Percentiles rank a stretch among this genome's conserved stretches.
These are phyloP conservation scores for Delichon dasypus DNA, from an alignment of 2,797 vertebrate species.

Conservation along the genomic window DNA sequence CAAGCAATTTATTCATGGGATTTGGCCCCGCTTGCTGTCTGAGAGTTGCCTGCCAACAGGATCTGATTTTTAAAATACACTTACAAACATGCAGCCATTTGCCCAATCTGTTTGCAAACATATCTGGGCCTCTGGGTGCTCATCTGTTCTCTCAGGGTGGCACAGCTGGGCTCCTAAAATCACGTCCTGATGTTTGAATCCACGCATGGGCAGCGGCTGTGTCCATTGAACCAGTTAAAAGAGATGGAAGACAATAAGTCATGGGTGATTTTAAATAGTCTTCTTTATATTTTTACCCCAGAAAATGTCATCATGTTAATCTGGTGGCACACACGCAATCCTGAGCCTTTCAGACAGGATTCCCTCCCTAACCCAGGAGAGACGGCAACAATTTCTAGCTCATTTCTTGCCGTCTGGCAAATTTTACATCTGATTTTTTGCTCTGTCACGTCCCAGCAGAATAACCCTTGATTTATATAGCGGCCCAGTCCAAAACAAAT, in stretches of 20 bases:
- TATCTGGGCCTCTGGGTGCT: slow-evolving; percentile 23
- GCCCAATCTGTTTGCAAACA: slow-evolving; percentile 25
- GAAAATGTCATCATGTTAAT: not conserved
- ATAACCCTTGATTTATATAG: slow-evolving; percentile 31
- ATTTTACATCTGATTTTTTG: slow-evolving; percentile 41
- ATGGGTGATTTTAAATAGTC: not conserved
- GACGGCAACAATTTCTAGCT: not conserved
- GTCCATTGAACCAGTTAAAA: not conserved
- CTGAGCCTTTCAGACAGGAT: slow-evolving; percentile 29
- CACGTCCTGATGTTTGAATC: not conserved
- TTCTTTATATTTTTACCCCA: not conserved
- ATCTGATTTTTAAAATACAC: slow-evolving; percentile 58
- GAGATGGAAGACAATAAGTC: not conserved
- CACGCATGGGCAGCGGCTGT: rapidly evolving
- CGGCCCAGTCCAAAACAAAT: not conserved
- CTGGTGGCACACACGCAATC: not conserved
- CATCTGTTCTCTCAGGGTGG: not conserved
- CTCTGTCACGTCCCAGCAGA: not conserved
- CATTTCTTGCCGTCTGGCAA: slow-evolving; percentile 21
- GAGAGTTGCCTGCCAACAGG: slow-evolving; percentile 61
- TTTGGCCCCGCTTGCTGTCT: slow-evolving; percentile 63
- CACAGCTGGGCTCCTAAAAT: not conserved
- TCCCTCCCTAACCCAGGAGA: slow-evolving; percentile 1
- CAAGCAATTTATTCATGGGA: slow-evolving; percentile 69
- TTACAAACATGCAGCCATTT: slow-evolving; percentile 7